Evolutionary conservation across 2,888 invertebrate genomes (phyloP), one percentile per base, ranked within the genome.

Genomic region (Idaea biselata): DNA sequence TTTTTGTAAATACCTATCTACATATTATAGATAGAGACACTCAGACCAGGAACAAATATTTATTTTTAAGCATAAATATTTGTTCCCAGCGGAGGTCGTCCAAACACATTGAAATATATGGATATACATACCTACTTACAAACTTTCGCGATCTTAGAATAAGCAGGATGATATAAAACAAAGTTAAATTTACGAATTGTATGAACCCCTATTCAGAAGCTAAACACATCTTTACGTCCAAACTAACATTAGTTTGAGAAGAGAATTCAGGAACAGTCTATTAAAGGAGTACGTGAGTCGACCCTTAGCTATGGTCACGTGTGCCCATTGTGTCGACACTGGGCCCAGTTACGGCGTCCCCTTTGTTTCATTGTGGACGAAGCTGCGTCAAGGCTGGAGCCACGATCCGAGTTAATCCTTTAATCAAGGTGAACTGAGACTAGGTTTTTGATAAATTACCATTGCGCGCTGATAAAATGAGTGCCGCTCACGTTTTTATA

Each of bases 181-280:
- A 25, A 25, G 25, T 25, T 25, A 25, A 25, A 25, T 25, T 25
- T 25, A 25, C 5, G 33, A 11, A 11, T 14, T 14, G 44, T 14
- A 44, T 11, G 11, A 14, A 44, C 14, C 11, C 14, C 44, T 44
- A 44, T 44, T 44, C 44, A 44, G 44, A 44, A 44, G 14, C 44
- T 2, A 44, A 44, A 44, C 44, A 44, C 44, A 44, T 14, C 44
- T 56, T 59, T 44, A 58, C 58, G 31, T 59, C 31, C 53, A 53
- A 63, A 58, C 18, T 59, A 59, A 16, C 16, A 32, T 18, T 59
- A 59, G 67, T 62, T 63, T 60, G 60, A 58, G 18, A 62, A 59
- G 62, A 61, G 72, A 69, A 74, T 75, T 73, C 74, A 74, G 73
- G 77, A 76, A 76, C 75, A 73, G 66, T 68, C 75, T 67, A 76